phyloP scores from a whole-genome alignment of 2,888 invertebrate species.

The Odontocolon sp. region DNA sequence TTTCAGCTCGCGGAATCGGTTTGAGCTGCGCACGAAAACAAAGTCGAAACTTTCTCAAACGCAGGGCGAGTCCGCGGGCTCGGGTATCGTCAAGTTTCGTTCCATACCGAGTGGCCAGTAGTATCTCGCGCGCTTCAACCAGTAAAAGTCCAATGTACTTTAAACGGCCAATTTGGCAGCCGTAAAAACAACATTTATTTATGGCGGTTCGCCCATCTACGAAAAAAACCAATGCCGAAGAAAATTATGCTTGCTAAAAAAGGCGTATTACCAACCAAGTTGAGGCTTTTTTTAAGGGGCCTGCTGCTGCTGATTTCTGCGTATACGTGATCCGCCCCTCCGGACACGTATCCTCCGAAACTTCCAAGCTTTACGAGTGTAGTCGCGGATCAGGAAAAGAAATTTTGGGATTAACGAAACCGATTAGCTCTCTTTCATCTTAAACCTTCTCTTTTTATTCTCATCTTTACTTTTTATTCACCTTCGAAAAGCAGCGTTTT shows the following conservation, averaged over 20 bases:
- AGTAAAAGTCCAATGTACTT: slow-evolving; percentile 76
- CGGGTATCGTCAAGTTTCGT: slow-evolving; percentile 19
- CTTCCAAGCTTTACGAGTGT: slow-evolving; percentile 11
- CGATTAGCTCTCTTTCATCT: slow-evolving; percentile 1
- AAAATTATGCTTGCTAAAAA: slow-evolving; percentile 75
- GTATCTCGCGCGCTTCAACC: slow-evolving; percentile 56
- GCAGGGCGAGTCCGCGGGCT: slow-evolving; percentile 11
- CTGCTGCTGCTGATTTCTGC: slow-evolving; percentile 36
- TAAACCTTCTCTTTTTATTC: neutral
- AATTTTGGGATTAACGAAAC: slow-evolving; percentile 4
- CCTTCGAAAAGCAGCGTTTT: neutral
- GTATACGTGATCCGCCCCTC: slow-evolving; percentile 34
- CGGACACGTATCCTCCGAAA: slow-evolving; percentile 22
- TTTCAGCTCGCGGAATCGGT: slow-evolving; percentile 43
- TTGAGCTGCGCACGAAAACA: slow-evolving; percentile 36
- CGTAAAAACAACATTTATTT: slow-evolving; percentile 81
- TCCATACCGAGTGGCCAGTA: slow-evolving; percentile 12
- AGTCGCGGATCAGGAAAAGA: neutral
- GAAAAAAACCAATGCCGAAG: slow-evolving; percentile 70
- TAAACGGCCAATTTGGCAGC: slow-evolving; percentile 80
- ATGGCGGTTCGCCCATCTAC: slow-evolving; percentile 76
- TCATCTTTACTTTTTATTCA: neutral
- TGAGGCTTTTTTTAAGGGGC: slow-evolving; percentile 49
- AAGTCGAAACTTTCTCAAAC: slow-evolving; percentile 40
- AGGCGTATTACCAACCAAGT: slow-evolving; percentile 68